Percentiles rank a stretch among this genome's conserved stretches.
Conservation (phyloP, 2,113 vertebrate species). For the Apodemus speciosus region DNA sequence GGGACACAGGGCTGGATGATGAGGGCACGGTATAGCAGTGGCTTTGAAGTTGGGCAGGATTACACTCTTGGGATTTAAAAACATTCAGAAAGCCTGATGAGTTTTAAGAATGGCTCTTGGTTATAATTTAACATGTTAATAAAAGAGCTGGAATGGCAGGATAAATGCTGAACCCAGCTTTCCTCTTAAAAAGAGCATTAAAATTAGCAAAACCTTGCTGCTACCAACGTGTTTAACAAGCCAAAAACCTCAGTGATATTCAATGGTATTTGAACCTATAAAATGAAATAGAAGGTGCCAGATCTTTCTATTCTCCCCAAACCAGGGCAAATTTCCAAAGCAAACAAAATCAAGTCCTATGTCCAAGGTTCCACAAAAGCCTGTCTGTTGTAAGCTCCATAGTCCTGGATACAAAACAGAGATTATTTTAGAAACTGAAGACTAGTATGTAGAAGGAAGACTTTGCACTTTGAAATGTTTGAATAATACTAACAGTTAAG, state of each 20-base stretch:
- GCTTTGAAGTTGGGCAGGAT: conserved; percentile 66
- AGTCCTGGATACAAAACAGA: conserved; percentile 32
- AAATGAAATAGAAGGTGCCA: conserved; percentile 70
- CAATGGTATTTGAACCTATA: conserved; percentile 67
- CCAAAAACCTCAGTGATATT: conserved; percentile 59
- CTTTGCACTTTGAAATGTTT: conserved; percentile 41
- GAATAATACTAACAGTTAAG: conserved; percentile 56
- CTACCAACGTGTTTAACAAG: conserved; percentile 60
- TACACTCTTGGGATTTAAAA: conserved; percentile 60
- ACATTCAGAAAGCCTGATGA: conserved; percentile 66
- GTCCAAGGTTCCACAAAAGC: conserved; percentile 15
- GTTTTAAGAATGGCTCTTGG: conserved; percentile 54
- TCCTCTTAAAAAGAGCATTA: conserved; percentile 49
- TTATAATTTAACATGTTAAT: conserved; percentile 66
- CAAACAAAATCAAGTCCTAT: conserved; percentile 58
- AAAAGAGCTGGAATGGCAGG: conserved; percentile 52
- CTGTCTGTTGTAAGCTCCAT: conserved; percentile 41
- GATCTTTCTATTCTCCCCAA: conserved; percentile 65
- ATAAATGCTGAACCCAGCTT: conserved; percentile 45
- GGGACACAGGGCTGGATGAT: neutral
- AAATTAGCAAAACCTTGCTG: conserved; percentile 58
- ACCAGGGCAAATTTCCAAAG: conserved; percentile 68
- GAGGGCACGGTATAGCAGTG: neutral
- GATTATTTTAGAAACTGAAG: conserved; percentile 63
- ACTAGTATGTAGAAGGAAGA: conserved; percentile 1